Percentiles rank a stretch among this genome's conserved stretches.
Evolutionary conservation across 1,140 invertebrate species (phyloP).

Genomic region (Zophobas morio): DNA sequence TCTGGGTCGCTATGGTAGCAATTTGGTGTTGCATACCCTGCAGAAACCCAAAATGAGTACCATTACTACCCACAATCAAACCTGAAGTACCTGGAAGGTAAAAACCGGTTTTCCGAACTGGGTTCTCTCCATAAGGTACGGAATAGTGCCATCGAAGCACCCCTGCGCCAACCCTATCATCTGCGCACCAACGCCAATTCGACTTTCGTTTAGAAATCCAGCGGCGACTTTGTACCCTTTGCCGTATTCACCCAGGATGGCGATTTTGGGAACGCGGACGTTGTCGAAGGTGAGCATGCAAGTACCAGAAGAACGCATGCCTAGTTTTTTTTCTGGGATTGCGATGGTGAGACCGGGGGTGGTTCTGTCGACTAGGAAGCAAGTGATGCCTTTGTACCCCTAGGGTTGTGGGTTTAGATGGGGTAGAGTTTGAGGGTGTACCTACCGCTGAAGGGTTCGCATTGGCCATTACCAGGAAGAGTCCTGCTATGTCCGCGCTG

Average conservation of each 20-base stretch:
- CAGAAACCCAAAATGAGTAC: slow-evolving; percentile 17
- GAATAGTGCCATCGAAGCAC: slow-evolving; percentile 92
- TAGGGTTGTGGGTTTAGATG: slow-evolving; percentile 63
- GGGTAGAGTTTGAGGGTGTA: too few species aligned
- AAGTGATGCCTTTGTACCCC: slow-evolving; percentile 92
- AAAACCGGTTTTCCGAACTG: slow-evolving; percentile 94
- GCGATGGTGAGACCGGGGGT: slow-evolving; percentile 89
- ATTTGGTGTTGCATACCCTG: slow-evolving; percentile 92
- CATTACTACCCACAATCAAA: background rate
- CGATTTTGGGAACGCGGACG: slow-evolving; percentile 84
- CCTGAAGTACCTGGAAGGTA: slow-evolving; percentile 84
- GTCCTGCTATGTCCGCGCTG: too few species aligned
- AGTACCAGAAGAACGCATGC: slow-evolving; percentile 90
- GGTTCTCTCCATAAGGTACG: slow-evolving; percentile 93
- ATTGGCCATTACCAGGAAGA: too few species aligned
- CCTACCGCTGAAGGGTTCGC: too few species aligned
- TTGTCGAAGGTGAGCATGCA: slow-evolving; percentile 96
- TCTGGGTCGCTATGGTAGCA: slow-evolving; percentile 86
- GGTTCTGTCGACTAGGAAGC: slow-evolving; percentile 94
- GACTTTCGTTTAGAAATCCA: slow-evolving; percentile 93
- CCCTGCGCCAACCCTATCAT: slow-evolving; percentile 96
- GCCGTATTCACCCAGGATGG: slow-evolving; percentile 89
- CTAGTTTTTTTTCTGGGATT: slow-evolving; percentile 96
- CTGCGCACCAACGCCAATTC: slow-evolving; percentile 96
- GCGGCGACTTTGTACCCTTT: slow-evolving; percentile 97